Base-by-base conservation (phyloP, 1,140 invertebrate species). In the Rhagoletis zephyria region DNA sequence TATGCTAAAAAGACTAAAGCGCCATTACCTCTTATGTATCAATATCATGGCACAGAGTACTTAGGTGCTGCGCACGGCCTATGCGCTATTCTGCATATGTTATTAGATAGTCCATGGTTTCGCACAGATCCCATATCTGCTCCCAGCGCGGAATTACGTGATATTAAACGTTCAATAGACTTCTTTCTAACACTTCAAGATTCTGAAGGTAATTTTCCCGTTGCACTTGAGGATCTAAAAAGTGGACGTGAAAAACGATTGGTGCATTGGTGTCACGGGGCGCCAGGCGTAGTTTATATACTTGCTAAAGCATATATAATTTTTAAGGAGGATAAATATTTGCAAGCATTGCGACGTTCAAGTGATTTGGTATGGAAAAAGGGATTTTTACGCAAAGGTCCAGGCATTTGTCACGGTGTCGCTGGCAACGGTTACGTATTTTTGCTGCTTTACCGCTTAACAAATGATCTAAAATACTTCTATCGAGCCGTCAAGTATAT, bases 251-350 rank as follows among this genome's bases (percentile, higher is more conserved):
- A 94, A 2, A 92, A 94, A 88, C 95, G 97, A 88, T 90, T 98
- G 2, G 95, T 98, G 4, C 97, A 98, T 90, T 98, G 97, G 97
- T 98, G 97, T 93, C 97, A 98, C 93, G 97, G 97, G 1, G 97
- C 97, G 56, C 95, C 97, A 74, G 96, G 97, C 9, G 95, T 95
- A 2, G 93, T 97, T 9, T 97, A 97, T 91, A 90, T 97, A 40
- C 94, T 98, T 94, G 97, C 96, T 2, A 97, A 96, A 93, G 97
- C 97, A 1, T 97, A 96, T 93, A 90, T 96, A 4, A 91, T 95
- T 3, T 97, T 95, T 93, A 95, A 95, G 88, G 96, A 97, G 88
- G 92, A 95, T 3, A 96, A 95, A 90, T 98, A 97, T 92, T 92
- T 97, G 10, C 90, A 95, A 7, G 95, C 96, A 1, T 96, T 96